Base-by-base conservation (phyloP, 2,888 invertebrate species). In the Drosophila monieri region DNA sequence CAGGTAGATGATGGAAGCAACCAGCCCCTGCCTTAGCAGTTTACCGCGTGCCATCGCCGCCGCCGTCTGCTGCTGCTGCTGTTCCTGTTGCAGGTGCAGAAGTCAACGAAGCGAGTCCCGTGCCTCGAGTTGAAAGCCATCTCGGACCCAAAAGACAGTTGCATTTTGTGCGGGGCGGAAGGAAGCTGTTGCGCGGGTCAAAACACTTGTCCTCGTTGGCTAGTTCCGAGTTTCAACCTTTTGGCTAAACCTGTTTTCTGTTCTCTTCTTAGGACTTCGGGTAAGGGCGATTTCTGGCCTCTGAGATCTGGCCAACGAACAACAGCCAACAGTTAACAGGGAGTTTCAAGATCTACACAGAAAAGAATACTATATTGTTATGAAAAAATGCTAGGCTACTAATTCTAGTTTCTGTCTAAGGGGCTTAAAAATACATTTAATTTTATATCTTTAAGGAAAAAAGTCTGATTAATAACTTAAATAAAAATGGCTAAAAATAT, bases 111-210 rank as follows among this genome's bases (percentile, higher is more conserved):
- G 71, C 77, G 74, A 47, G 41, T 30, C 51, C 23, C 47, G 23
- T 39, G 56, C 48, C 43, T 49, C 49, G 61, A 47, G 47, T 41
- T n/a, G 14, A 15, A 46, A 61, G 37, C 47, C 39, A 47, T 15
- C 61, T 23, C 10, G 9, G 10, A 43, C 37, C 55, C 58, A 35
- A 60, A 44, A 65, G 58, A 73, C 51, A 66, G 58, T 55, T 57
- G 47, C 41, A 18, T n/a, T 39, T 54, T 27, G 27, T 14, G 51
- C 48, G 15, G 60, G 60, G 61, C 75, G 72, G 68, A 78, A 74
- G 70, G 72, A 80, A 73, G 86, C 77, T 83, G 77, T 74, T 76
- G 68, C 67, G 64, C 77, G 65, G 73, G 74, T 74, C 70, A 74
- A 83, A 73, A 85, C 74, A 85, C 83, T 81, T 81, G 80, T 71